phyloP scores from a whole-genome alignment of 2,888 invertebrate species.

The Andrena dorsata region DNA sequence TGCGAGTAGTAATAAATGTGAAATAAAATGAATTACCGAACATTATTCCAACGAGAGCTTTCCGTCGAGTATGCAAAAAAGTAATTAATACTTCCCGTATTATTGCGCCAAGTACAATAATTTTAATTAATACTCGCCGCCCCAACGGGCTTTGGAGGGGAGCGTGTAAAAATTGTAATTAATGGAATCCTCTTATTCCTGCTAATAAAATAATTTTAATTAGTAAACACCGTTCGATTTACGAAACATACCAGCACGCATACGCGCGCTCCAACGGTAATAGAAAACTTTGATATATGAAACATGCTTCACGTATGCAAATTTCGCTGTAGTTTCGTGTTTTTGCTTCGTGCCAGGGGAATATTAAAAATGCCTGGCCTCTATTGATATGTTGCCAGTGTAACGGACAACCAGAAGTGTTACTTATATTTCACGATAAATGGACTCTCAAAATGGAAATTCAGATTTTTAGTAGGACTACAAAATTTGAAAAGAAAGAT shows the following conservation, averaged over 20 bases:
- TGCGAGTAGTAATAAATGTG: not conserved
- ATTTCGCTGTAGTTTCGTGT: not conserved
- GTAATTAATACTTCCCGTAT: conserved; percentile 6
- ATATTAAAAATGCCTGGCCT: too few relatives aligned
- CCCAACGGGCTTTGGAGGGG: too few relatives aligned
- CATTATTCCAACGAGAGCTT: not conserved
- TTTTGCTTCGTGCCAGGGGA: too few relatives aligned
- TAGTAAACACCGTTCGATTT: conserved; percentile 7
- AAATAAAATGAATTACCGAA: conserved; percentile 14
- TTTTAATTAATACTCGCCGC: conserved; percentile 34
- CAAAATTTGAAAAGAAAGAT: too few relatives aligned
- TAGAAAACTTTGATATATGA: conserved; percentile 4
- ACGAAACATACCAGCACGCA: not conserved
- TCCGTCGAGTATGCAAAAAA: conserved; percentile 1
- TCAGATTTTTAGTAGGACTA: too few relatives aligned
- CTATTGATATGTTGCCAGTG: too few relatives aligned
- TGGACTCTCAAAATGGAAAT: too few relatives aligned
- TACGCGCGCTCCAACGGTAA: not conserved
- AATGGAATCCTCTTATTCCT: conserved; percentile 33
- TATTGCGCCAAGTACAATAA: conserved; percentile 1
- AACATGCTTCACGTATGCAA: not conserved
- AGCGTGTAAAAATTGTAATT: conserved; percentile 32
- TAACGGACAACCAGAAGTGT: too few relatives aligned
- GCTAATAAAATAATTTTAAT: conserved; percentile 38
- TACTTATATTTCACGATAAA: too few relatives aligned